Evolutionary conservation across 2,797 vertebrate genomes (phyloP).

Genomic region (Phataginus tetradactyla): DNA sequence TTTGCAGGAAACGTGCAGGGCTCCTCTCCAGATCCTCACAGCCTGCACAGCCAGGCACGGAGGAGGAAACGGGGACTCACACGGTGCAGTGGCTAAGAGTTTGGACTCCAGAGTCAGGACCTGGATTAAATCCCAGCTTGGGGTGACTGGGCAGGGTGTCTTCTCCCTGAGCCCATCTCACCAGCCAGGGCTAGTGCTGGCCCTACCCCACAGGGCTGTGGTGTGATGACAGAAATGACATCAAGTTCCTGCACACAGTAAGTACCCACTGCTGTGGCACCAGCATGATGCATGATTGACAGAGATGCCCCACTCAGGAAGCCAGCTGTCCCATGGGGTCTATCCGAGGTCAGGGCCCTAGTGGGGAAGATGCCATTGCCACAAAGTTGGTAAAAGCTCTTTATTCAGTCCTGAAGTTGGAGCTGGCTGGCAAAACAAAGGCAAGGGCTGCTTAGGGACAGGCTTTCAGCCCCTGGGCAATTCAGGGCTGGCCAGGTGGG

Average conservation of each 20-base stretch:
- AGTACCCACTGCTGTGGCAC: not conserved
- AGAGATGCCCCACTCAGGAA: not conserved
- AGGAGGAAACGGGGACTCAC: not conserved
- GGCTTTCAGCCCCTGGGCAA: not conserved
- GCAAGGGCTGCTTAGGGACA: fast-evolving
- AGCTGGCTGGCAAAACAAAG: fast-evolving
- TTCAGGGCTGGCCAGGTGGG: not conserved
- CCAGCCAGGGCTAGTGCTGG: not conserved
- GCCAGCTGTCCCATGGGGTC: not conserved
- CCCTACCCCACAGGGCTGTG: not conserved
- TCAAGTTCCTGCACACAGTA: not conserved
- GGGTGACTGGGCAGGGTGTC: not conserved
- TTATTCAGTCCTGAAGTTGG: constrained; percentile 48
- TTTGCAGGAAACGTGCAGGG: not conserved
- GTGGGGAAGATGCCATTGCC: not conserved
- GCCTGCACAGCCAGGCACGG: not conserved
- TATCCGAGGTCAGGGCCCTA: not conserved
- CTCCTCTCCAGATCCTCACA: not conserved
- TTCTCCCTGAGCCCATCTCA: not conserved
- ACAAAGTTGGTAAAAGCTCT: not conserved
- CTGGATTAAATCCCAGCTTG: not conserved
- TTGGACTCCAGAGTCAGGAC: not conserved
- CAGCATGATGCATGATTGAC: not conserved
- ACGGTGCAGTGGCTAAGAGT: not conserved
- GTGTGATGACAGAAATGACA: not conserved